Conservation (phyloP, 1,140 invertebrate species). For the Ceratina calcarata region DNA sequence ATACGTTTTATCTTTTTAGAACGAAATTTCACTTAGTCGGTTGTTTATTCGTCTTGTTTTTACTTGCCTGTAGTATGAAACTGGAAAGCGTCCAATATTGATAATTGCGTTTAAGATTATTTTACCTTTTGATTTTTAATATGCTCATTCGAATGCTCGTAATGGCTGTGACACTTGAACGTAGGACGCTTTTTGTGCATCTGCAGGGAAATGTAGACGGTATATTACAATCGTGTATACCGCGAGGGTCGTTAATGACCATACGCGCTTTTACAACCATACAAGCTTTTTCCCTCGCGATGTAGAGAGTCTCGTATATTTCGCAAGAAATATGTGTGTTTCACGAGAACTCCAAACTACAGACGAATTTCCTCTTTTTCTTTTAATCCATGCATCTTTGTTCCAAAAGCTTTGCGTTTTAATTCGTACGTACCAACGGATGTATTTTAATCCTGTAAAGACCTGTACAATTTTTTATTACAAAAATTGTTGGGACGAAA, state of each 20-base stretch:
- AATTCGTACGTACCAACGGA: neutral
- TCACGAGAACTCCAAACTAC: neutral
- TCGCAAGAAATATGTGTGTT: slow-evolving; percentile 17
- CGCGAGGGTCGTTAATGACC: neutral
- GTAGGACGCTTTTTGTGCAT: neutral
- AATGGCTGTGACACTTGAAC: neutral
- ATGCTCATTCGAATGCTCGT: neutral
- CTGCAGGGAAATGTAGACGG: neutral
- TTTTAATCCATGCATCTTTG: neutral
- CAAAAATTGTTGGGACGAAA: no score
- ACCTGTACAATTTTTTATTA: no score
- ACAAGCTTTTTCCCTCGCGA: neutral
- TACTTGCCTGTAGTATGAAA: no score
- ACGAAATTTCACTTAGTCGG: no score
- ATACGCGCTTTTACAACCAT: neutral
- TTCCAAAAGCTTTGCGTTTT: neutral
- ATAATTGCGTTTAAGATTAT: neutral
- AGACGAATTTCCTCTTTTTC: neutral
- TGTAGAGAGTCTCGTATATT: neutral
- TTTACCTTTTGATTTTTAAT: neutral
- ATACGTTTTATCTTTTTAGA: no score
- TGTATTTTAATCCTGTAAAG: no score
- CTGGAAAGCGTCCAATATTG: no score
- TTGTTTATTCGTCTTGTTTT: no score
- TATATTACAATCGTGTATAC: neutral